Conservation (phyloP, 2,113 vertebrate genomes). For the Cnemophilus loriae region DNA sequence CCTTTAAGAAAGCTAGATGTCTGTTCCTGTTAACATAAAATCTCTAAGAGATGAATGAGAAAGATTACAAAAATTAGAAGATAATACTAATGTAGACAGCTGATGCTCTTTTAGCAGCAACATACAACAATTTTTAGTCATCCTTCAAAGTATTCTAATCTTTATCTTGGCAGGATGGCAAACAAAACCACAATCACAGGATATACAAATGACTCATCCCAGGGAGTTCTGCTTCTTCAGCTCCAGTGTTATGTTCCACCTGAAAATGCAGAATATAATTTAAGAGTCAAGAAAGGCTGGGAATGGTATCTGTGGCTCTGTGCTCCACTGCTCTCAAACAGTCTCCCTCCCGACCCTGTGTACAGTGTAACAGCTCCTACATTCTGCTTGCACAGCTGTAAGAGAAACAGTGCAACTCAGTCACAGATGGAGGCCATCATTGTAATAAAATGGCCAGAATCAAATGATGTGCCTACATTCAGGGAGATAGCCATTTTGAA, state of each 20-base stretch:
- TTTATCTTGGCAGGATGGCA: neutral
- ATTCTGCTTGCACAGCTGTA: neutral
- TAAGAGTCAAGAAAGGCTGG: neutral
- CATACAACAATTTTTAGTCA: neutral
- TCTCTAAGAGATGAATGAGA: neutral
- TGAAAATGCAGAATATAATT: neutral
- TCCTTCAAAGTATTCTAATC: neutral
- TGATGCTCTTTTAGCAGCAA: neutral
- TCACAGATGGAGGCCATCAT: neutral
- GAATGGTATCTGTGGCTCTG: neutral
- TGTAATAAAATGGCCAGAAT: neutral
- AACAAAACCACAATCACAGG: constrained; percentile 6
- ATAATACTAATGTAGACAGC: neutral
- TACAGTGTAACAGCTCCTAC: neutral
- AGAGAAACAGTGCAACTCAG: neutral
- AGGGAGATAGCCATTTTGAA: neutral
- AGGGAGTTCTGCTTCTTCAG: neutral
- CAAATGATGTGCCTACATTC: neutral
- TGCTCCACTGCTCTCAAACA: neutral
- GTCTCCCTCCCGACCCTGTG: rapidly evolving
- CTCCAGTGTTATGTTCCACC: neutral
- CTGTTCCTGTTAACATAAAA: neutral
- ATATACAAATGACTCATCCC: neutral
- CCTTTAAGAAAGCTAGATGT: neutral
- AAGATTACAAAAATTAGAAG: neutral